A percentile compares a stretch with the other conserved stretches of the same genome.
phyloP scores from a whole-genome alignment of 23 tunicate genomes.

The Corella eumyota region DNA sequence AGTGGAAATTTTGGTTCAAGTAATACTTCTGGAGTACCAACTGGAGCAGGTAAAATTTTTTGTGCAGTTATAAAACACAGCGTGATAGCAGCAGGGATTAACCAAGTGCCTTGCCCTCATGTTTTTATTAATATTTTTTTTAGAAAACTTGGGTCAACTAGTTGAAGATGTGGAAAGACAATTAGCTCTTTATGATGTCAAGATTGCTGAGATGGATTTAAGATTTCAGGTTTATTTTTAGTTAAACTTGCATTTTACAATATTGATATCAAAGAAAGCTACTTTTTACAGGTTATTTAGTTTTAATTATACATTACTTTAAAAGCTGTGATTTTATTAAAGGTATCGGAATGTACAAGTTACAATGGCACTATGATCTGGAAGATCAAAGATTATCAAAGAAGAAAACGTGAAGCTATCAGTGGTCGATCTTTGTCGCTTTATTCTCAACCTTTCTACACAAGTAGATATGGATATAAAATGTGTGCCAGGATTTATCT shows the following conservation, averaged over 20 bases:
- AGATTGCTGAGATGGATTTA: slow-evolving; percentile 58
- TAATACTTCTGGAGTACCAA: too few relatives aligned
- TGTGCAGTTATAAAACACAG: too few relatives aligned
- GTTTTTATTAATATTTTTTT: too few relatives aligned
- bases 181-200: slow-evolving; percentile 72
- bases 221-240: slow-evolving; percentile 76
- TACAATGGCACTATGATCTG: slow-evolving; percentile 65
- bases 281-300: too few relatives aligned
- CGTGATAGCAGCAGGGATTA: too few relatives aligned
- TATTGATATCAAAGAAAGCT: too few relatives aligned
- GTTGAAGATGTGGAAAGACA: slow-evolving; percentile 57
- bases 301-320: too few relatives aligned
- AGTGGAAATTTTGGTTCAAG: too few relatives aligned
- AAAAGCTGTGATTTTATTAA: too few relatives aligned
- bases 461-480: slow-evolving; percentile 85
- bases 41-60: too few relatives aligned
- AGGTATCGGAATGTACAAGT: slow-evolving; percentile 76
- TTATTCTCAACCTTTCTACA: slow-evolving; percentile 88
- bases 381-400: slow-evolving; percentile 63
- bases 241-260: too few relatives aligned
- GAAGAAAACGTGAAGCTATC: slow-evolving; percentile 57
- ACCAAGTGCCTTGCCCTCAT: too few relatives aligned
- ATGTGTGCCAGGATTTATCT: slow-evolving; percentile 84
- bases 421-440: slow-evolving; percentile 65
- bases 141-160: slow-evolving; percentile 58